Conservation (phyloP, 2,797 vertebrate genomes). For the Apogon hyalosoma region DNA sequence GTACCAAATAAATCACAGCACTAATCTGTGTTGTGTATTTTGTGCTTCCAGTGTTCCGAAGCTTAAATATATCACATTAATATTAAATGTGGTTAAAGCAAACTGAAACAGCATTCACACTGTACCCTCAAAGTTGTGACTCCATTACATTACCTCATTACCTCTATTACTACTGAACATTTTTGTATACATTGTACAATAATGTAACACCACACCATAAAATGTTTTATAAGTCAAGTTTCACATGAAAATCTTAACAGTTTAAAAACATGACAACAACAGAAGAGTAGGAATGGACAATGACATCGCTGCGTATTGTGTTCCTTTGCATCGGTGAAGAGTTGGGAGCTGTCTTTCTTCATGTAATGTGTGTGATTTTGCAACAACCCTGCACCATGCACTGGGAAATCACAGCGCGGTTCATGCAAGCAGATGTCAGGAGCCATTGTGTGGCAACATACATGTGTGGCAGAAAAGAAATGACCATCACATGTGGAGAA, state of each 20-base stretch:
- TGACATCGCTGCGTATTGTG: background rate
- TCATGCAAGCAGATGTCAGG: slow-evolving; percentile 26
- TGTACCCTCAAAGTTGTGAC: background rate
- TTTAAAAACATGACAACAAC: background rate
- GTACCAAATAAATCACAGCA: too few relatives aligned
- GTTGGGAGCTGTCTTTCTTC: background rate
- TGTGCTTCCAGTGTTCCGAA: background rate
- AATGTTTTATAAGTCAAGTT: background rate
- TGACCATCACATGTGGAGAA: background rate
- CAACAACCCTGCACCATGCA: slow-evolving; percentile 42
- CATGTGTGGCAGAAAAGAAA: slow-evolving; percentile 16
- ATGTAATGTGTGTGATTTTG: slow-evolving; percentile 7
- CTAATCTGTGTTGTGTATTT: too few relatives aligned
- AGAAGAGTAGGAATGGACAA: background rate
- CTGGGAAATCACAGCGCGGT: slow-evolving; percentile 15
- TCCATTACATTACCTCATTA: too few relatives aligned
- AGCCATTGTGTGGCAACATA: slow-evolving; percentile 19
- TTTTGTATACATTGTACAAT: background rate
- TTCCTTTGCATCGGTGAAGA: background rate
- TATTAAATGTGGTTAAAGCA: background rate
- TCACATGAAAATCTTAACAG: background rate
- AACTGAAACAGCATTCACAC: background rate
- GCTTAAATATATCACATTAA: background rate
- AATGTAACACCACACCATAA: background rate
- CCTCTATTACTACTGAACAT: too few relatives aligned